Base-by-base conservation (phyloP, 1,140 invertebrate species). In the Cotesia vestalis region DNA sequence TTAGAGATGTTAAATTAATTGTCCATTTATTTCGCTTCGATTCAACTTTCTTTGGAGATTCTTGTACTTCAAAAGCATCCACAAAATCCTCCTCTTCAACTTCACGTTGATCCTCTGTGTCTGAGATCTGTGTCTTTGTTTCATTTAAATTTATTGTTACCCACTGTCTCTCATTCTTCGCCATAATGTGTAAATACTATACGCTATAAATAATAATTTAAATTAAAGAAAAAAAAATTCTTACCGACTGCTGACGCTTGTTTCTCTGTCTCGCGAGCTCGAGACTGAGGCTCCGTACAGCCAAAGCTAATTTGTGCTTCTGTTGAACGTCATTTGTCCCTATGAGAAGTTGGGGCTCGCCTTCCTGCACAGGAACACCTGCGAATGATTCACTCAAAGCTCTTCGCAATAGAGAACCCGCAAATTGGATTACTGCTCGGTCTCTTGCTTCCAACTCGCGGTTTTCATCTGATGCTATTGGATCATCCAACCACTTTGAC, bases 361-460 rank as follows among this genome's bases (percentile, higher is more conserved):
- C 86, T 71, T 89, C 89, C 6, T 89, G 87, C 14, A 89, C 80
- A 0, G 88, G 86, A 4, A 92, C 90, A 3, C 90, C 91, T 3
- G 91, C 91, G 79, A 92, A 91, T 0, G 91, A 92, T 78, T 94
- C 93, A 78, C 92, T 93, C 12, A 94, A 83, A 2, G 93, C 92
- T 66, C 92, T 83, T 82, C 94, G 93, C 6, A 94, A 82, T 2
- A 94, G 83, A 0, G 91, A 91, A 38, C 91, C 90, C 9, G 92
- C 92, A 76, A 93, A 93, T 77, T 89, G 88, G 46, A 93, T 90
- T 0, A 94, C 91, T 46, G 92, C 92, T 68, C 90, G 84, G 77
- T 93, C 91, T 55, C 92, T 86, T 1, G 89, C 88, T 73, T 91
- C 90, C 75, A 92, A 79, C 81, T 91, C 89, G 46, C 88, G 85